Conservation (phyloP, 2,113 vertebrate genomes). For the Chloropsis cyanopogon region DNA sequence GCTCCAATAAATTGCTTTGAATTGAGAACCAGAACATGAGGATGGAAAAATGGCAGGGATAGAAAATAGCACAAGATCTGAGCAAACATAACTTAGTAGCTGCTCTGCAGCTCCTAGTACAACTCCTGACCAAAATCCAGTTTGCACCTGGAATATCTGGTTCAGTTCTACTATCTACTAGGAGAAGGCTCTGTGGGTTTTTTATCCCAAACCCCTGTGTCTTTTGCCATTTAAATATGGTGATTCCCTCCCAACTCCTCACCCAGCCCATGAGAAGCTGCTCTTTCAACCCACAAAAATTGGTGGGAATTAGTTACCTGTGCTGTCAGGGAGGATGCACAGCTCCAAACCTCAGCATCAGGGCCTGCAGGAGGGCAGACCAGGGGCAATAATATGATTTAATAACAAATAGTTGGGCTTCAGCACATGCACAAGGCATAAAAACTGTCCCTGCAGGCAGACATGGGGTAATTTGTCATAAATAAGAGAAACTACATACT, state of each 20-base stretch:
- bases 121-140: not conserved
- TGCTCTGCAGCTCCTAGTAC: not conserved
- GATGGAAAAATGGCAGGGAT: not conserved
- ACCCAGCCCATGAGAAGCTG: not conserved
- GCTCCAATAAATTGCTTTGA: not conserved
- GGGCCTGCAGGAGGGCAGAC: not conserved
- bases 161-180: not conserved
- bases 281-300: not conserved
- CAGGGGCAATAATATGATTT: not conserved
- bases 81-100: not conserved
- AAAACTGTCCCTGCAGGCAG: not conserved
- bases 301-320: not conserved
- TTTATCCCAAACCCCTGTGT: rapidly evolving
- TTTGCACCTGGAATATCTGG: not conserved
- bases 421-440: rapidly evolving
- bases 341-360: not conserved
- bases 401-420: not conserved
- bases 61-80: not conserved
- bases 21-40: not conserved
- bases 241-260: rapidly evolving
- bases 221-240: not conserved
- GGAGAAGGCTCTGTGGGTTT: not conserved
- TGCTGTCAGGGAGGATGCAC: not conserved
- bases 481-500: not conserved
- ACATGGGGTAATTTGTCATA: rapidly evolving